These are phyloP conservation scores for Cirrhinus mrigala DNA, from an alignment of 2,797 vertebrate genomes.

Conservation along the genomic window DNA sequence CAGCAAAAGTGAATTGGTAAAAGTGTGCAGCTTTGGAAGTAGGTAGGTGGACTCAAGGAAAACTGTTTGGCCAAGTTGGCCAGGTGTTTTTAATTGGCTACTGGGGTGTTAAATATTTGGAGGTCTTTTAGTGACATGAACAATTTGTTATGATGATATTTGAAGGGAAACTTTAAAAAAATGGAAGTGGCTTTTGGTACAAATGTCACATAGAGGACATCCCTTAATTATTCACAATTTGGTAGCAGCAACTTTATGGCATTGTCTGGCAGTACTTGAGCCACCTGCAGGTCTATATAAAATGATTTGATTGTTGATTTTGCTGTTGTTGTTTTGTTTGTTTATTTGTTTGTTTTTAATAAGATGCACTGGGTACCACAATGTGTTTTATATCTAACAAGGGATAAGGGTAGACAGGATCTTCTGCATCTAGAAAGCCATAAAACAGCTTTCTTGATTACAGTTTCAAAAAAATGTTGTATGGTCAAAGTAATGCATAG, in stretches of 20 bases:
- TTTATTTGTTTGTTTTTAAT: not conserved
- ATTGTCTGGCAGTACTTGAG: not conserved
- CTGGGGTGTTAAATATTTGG: not conserved
- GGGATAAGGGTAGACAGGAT: not conserved
- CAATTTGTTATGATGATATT: not conserved
- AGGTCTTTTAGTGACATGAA: not conserved
- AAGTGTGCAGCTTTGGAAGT: not conserved
- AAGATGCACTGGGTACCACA: not conserved
- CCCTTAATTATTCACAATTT: not conserved
- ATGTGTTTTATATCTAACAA: not conserved
- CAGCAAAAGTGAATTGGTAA: not conserved
- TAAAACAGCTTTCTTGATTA: not conserved
- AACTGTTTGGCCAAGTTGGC: not conserved
- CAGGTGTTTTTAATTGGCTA: not conserved
- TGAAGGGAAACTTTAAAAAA: not conserved
- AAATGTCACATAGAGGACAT: not conserved
- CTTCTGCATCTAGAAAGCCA: not conserved
- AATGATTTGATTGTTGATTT: not conserved
- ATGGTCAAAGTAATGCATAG: not conserved
- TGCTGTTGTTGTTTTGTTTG: too few species aligned
- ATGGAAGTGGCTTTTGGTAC: not conserved
- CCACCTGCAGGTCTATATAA: not conserved
- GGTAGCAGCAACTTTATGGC: slow-evolving; percentile 3
- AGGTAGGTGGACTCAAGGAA: not conserved
- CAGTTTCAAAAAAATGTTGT: not conserved